Percentiles rank a stretch among this genome's conserved stretches.
Evolutionary conservation across 2,113 vertebrate species (phyloP).

Genomic region (Oplegnathus fasciatus): DNA sequence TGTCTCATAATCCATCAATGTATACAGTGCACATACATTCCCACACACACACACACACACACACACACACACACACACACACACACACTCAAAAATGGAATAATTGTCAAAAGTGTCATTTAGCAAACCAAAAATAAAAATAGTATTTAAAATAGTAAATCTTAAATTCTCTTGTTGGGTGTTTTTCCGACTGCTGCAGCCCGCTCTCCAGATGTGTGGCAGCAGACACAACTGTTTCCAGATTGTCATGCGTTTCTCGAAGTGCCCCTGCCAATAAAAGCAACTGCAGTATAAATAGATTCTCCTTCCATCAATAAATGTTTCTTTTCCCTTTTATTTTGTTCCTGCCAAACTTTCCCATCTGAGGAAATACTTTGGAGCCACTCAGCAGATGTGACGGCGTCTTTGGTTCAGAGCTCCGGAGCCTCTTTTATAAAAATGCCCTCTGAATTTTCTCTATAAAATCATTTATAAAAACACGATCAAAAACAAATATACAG

Average conservation of each 20-base stretch:
- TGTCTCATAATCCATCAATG: conserved; percentile 17
- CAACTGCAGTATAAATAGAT: conserved; percentile 26
- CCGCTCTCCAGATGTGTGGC: conserved; percentile 27
- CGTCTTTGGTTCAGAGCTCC: conserved; percentile 25
- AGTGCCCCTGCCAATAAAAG: conserved; percentile 23
- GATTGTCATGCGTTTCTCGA: conserved; percentile 26
- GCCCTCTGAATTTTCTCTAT: neutral
- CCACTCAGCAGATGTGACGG: conserved; percentile 11
- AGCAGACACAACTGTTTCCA: conserved; percentile 24
- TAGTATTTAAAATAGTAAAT: neutral
- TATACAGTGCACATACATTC: neutral
- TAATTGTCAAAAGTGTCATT: conserved; percentile 1
- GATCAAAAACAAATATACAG: conserved; percentile 3
- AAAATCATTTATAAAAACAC: conserved; percentile 32
- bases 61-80: conserved; percentile 19
- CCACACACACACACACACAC: neutral
- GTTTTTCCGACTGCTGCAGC: conserved; percentile 16
- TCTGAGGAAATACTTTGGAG: conserved; percentile 28
- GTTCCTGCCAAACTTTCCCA: neutral
- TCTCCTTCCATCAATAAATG: conserved; percentile 8
- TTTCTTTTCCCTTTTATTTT: conserved; percentile 31
- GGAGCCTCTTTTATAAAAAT: neutral
- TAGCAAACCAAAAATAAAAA: conserved; percentile 23
- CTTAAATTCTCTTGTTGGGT: neutral
- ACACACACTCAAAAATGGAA: neutral